phyloP scores from a whole-genome alignment of 2,888 invertebrate genomes.

The Ischnura elegans region DNA sequence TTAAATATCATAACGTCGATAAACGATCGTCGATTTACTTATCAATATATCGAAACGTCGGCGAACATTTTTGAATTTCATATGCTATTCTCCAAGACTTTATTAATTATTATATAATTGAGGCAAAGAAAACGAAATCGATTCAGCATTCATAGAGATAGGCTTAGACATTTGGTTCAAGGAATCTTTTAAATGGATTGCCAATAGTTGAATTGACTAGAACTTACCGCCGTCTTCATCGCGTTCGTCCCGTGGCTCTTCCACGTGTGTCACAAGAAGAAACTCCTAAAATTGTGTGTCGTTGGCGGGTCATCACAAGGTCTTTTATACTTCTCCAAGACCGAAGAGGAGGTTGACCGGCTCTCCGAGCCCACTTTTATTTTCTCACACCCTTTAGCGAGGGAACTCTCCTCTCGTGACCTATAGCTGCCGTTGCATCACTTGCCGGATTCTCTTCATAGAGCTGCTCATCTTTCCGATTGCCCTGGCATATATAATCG shows the following conservation, averaged over 20 bases:
- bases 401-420: constrained; percentile 48
- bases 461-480: constrained; percentile 7
- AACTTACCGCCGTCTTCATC: constrained; percentile 50
- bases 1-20: too few species aligned
- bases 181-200: too few species aligned
- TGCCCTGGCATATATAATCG: neutral
- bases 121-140: too few species aligned
- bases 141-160: too few species aligned
- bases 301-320: neutral
- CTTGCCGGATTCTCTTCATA: neutral
- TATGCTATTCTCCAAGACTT: too few species aligned
- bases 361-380: neutral
- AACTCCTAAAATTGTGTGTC: constrained; percentile 1
- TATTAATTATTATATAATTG: too few species aligned
- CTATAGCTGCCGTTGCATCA: constrained; percentile 33
- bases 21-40: too few species aligned
- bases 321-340: constrained; percentile 24
- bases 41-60: too few species aligned
- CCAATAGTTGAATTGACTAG: neutral
- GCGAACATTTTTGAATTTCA: too few species aligned
- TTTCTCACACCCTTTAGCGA: constrained; percentile 2
- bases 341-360: neutral
- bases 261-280: neutral
- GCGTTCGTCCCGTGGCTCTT: neutral
- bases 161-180: too few species aligned